Percentiles rank a stretch among this genome's conserved stretches.
These are phyloP conservation scores for Mystacornis crossleyi DNA, from an alignment of 2,113 vertebrate species.

Conservation along the genomic window DNA sequence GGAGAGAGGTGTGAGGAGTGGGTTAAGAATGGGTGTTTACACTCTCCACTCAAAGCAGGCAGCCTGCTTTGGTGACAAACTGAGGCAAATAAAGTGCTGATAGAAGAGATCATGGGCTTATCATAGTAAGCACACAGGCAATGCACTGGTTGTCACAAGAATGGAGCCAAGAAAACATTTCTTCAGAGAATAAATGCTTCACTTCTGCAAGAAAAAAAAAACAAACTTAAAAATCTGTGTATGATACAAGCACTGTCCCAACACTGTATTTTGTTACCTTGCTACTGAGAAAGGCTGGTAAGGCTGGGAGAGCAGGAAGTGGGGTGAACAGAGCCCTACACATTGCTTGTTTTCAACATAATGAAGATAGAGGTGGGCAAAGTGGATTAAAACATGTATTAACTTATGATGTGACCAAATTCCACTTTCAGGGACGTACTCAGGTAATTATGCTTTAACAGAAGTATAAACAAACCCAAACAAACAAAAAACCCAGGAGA, in stretches of 20 bases:
- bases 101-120: not conserved
- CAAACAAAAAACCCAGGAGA: not conserved
- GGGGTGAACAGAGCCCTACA: not conserved
- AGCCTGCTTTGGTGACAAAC: not conserved
- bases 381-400: not conserved
- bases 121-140: not conserved
- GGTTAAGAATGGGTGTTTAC: not conserved
- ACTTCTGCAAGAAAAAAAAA: not conserved
- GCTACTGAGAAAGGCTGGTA: not conserved
- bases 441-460: not conserved
- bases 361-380: fast-evolving
- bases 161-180: not conserved
- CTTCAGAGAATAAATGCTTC: not conserved
- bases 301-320: not conserved
- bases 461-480: not conserved
- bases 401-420: not conserved
- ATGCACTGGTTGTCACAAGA: not conserved
- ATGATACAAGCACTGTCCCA: not conserved
- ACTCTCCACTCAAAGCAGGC: not conserved
- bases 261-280: not conserved
- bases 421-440: not conserved
- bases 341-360: not conserved
- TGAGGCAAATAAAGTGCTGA: not conserved
- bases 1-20: not conserved
- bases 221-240: not conserved